These are phyloP conservation scores for Pogonocichla stellata DNA, from an alignment of 2,113 vertebrate species.

Conservation along the genomic window DNA sequence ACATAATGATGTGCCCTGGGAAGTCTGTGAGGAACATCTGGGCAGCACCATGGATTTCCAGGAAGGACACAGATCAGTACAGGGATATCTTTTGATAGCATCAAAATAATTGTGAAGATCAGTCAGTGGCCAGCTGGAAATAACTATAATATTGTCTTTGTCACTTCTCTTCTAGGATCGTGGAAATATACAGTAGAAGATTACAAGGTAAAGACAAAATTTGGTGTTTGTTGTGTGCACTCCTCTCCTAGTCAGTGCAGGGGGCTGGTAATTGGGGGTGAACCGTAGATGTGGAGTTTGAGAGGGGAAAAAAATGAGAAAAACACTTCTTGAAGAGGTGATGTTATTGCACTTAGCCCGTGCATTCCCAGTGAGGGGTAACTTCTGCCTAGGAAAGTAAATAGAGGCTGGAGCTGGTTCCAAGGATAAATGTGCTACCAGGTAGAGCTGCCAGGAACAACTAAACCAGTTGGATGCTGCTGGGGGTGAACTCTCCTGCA, in stretches of 20 bases:
- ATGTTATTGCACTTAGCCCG: not conserved
- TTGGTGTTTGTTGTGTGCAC: not conserved
- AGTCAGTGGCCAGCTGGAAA: not conserved
- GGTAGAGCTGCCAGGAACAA: not conserved
- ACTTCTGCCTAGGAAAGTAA: not conserved
- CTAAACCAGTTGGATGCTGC: not conserved
- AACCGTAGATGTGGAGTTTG: not conserved
- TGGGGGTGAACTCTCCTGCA: not conserved
- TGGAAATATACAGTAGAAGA: conserved; percentile 97
- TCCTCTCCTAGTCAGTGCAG: not conserved
- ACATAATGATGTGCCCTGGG: not conserved
- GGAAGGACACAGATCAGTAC: rapidly evolving
- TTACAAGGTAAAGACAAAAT: conserved; percentile 84
- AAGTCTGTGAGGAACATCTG: not conserved
- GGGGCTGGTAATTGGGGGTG: not conserved
- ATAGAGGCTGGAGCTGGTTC: not conserved
- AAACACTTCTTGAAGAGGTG: not conserved
- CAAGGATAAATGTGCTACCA: not conserved
- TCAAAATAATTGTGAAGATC: not conserved
- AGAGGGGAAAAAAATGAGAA: not conserved
- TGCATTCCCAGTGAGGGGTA: not conserved
- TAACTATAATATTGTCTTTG: not conserved
- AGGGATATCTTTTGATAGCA: not conserved
- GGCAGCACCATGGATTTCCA: not conserved
- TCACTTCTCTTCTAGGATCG: conserved; percentile 82